A percentile compares a stretch with the other conserved stretches of the same genome.
These are phyloP conservation scores for Crocuta crocuta DNA, from an alignment of 2,113 vertebrate species.

Conservation along the genomic window DNA sequence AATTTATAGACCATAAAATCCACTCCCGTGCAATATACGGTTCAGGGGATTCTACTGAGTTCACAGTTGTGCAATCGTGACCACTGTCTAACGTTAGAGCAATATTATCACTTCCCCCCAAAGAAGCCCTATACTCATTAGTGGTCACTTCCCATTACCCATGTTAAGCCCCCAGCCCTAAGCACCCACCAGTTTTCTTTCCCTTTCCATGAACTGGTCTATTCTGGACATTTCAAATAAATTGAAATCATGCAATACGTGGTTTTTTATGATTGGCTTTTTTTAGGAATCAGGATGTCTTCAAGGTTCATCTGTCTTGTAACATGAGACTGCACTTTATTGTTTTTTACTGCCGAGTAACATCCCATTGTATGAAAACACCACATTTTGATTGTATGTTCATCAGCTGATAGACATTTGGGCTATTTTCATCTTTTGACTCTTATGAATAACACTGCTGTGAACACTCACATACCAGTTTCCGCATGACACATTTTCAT, in stretches of 20 bases:
- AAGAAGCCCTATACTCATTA: background rate
- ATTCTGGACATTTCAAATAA: background rate
- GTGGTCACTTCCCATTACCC: no score
- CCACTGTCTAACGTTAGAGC: background rate
- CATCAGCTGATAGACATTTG: background rate
- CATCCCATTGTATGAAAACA: background rate
- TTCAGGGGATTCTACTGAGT: background rate
- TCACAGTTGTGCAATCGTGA: background rate
- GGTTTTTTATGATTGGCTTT: background rate
- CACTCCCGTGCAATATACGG: background rate
- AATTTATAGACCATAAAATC: background rate
- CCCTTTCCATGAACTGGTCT: background rate
- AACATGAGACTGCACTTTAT: background rate
- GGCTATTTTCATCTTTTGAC: background rate
- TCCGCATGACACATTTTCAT: background rate
- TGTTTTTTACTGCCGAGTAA: background rate
- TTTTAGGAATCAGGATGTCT: background rate
- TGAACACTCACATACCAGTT: background rate
- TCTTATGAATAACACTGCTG: background rate
- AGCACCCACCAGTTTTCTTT: background rate
- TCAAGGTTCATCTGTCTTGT: background rate
- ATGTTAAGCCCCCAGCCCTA: accelerated
- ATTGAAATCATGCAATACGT: background rate
- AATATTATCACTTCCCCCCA: background rate
- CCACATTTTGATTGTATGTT: background rate